These are phyloP conservation scores for Alouatta palliata DNA, from an alignment of 2,113 vertebrate species.

Conservation along the genomic window DNA sequence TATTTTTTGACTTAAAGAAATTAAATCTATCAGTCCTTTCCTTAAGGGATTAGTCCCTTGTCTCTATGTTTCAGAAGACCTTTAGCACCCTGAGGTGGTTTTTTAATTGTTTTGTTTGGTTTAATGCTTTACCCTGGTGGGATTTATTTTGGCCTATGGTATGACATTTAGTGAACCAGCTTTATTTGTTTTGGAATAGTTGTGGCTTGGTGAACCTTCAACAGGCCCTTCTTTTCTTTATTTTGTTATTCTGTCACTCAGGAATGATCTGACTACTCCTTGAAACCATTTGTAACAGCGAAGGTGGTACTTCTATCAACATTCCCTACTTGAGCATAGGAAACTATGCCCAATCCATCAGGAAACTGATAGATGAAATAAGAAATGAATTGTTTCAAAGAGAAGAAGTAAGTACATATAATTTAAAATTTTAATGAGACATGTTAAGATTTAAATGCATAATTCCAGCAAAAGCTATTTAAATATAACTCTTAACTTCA, in stretches of 20 bases:
- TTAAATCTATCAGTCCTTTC: slow-evolving; percentile 56
- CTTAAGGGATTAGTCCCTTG: slow-evolving; percentile 12
- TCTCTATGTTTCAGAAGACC: slow-evolving; percentile 38
- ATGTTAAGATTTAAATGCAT: background rate
- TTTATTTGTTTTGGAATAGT: slow-evolving; percentile 63
- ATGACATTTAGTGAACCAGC: background rate
- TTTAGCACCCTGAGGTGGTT: slow-evolving; percentile 1
- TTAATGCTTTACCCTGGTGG: background rate
- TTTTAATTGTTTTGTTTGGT: background rate
- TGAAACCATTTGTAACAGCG: background rate
- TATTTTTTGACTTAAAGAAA: slow-evolving; percentile 45
- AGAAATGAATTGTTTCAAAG: slow-evolving; percentile 19
- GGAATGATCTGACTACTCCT: background rate
- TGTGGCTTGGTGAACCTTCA: slow-evolving; percentile 19
- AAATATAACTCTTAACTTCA: background rate
- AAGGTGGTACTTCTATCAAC: background rate
- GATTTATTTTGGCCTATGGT: slow-evolving; percentile 42
- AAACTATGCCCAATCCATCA: background rate
- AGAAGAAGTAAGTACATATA: background rate
- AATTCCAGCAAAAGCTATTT: background rate
- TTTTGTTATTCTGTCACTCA: slow-evolving; percentile 45
- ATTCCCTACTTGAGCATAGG: background rate
- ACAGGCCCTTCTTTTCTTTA: slow-evolving; percentile 32
- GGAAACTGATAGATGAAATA: background rate
- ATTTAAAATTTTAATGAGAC: background rate